Conservation (phyloP, 2,113 vertebrate genomes). For the Rhabdomys dilectus region DNA sequence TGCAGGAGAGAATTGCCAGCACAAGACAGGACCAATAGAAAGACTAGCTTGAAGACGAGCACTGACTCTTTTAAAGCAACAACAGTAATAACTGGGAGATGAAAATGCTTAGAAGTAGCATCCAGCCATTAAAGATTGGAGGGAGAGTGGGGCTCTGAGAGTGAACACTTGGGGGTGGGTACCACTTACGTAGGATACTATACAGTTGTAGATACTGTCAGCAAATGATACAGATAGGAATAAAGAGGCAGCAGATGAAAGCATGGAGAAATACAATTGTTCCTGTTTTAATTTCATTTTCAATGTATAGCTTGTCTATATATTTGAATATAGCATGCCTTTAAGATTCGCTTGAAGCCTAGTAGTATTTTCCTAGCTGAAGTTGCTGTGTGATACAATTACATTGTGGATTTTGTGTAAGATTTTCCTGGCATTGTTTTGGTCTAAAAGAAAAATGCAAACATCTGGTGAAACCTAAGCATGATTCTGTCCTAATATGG, state of each 20-base stretch:
- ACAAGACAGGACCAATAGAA: neutral
- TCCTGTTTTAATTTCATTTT: conserved; percentile 43
- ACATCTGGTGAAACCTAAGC: conserved; percentile 55
- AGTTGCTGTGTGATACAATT: conserved; percentile 48
- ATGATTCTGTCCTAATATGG: conserved; percentile 85
- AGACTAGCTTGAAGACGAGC: neutral
- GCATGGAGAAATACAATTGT: conserved; percentile 17
- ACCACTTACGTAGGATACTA: neutral
- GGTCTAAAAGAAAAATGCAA: conserved; percentile 48
- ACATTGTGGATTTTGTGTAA: conserved; percentile 74
- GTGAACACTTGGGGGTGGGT: neutral
- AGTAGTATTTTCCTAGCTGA: neutral
- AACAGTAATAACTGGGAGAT: neutral
- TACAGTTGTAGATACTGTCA: neutral
- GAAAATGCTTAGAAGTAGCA: neutral
- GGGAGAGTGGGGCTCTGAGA: neutral
- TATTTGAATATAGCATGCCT: neutral
- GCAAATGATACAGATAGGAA: neutral
- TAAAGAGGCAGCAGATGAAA: neutral
- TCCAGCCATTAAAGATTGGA: neutral
- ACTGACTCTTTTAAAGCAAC: neutral
- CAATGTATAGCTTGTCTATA: neutral
- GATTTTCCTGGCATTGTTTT: conserved; percentile 77
- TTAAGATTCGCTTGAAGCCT: conserved; percentile 57
- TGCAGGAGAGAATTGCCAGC: neutral